Evolutionary conservation across 2,113 vertebrate species (phyloP).

Genomic region (Carassius gibelio): DNA sequence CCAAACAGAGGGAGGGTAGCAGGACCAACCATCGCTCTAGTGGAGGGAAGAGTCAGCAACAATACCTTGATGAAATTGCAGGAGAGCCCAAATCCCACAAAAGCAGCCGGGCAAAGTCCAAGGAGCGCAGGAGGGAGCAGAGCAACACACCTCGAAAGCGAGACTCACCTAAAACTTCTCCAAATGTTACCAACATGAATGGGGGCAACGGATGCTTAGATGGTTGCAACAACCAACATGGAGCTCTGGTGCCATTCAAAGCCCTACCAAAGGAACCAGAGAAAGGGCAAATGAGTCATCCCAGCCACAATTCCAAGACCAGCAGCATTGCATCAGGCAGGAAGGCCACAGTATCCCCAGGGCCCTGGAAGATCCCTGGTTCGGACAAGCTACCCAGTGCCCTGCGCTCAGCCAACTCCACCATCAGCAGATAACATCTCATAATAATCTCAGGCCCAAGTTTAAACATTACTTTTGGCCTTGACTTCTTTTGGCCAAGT

Average conservation of each 20-base stretch:
- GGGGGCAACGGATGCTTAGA: conserved; percentile 71
- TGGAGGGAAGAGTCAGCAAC: conserved; percentile 67
- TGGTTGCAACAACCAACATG: conserved; percentile 62
- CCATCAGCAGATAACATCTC: conserved; percentile 86
- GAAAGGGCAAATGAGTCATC: conserved; percentile 70
- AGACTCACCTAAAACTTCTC: conserved; percentile 69
- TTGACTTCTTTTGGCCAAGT: conserved; percentile 1
- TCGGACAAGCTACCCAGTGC: conserved; percentile 89
- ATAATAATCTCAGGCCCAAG: background rate
- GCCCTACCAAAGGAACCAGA: conserved; percentile 74
- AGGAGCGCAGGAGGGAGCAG: conserved; percentile 75
- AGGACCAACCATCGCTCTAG: conserved; percentile 79
- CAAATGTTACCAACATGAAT: conserved; percentile 70
- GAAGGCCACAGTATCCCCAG: conserved; percentile 90
- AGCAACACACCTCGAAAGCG: conserved; percentile 55
- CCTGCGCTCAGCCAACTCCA: conserved; percentile 87
- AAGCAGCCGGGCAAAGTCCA: conserved; percentile 79
- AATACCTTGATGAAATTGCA: conserved; percentile 68
- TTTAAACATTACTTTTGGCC: conserved; percentile 11
- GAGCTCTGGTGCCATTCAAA: conserved; percentile 76
- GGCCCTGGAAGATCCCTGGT: conserved; percentile 96
- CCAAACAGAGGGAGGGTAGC: conserved; percentile 79
- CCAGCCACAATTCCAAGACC: conserved; percentile 74
- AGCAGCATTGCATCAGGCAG: conserved; percentile 72
- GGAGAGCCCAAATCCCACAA: conserved; percentile 74